Conservation (phyloP, 2,888 invertebrate species). For the Macrosoma leucophasiata region DNA sequence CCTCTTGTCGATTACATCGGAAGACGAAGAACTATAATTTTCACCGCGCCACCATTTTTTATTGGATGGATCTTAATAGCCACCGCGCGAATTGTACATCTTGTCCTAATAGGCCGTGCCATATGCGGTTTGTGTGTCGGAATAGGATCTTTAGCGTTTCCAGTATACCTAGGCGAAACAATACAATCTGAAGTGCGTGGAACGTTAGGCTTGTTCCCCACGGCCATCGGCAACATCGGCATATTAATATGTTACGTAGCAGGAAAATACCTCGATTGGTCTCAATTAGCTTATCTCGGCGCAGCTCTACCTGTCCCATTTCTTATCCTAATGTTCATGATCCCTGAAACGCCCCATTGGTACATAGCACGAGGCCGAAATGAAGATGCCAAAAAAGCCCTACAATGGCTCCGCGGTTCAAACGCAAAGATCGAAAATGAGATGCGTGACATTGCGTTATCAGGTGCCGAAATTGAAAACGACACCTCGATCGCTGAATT, state of each 20-base stretch:
- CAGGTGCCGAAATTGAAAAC: slow-evolving; percentile 80
- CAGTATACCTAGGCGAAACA: slow-evolving; percentile 95
- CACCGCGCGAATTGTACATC: slow-evolving; percentile 80
- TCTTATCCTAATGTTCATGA: slow-evolving; percentile 85
- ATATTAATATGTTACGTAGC: slow-evolving; percentile 87
- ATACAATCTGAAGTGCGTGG: slow-evolving; percentile 95
- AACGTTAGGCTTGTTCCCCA: slow-evolving; percentile 89
- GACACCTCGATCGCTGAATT: slow-evolving; percentile 80
- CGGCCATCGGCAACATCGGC: slow-evolving; percentile 90
- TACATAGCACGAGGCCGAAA: slow-evolving; percentile 85
- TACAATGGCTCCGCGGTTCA: slow-evolving; percentile 89
- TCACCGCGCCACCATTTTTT: slow-evolving; percentile 87
- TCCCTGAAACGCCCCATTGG: slow-evolving; percentile 97
- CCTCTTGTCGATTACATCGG: slow-evolving; percentile 91
- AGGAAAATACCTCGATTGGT: slow-evolving; percentile 90
- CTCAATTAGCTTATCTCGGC: slow-evolving; percentile 86
- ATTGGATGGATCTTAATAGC: slow-evolving; percentile 89
- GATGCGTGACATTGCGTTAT: slow-evolving; percentile 82
- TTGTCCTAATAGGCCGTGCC: slow-evolving; percentile 86
- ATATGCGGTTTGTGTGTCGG: slow-evolving; percentile 93
- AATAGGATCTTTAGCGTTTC: slow-evolving; percentile 89
- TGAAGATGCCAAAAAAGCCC: slow-evolving; percentile 84
- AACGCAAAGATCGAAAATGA: slow-evolving; percentile 87
- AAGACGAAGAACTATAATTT: slow-evolving; percentile 85
- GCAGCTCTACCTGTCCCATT: slow-evolving; percentile 85